Evolutionary conservation across 1,140 invertebrate genomes (phyloP).

Genomic region (Bacillus rossius): DNA sequence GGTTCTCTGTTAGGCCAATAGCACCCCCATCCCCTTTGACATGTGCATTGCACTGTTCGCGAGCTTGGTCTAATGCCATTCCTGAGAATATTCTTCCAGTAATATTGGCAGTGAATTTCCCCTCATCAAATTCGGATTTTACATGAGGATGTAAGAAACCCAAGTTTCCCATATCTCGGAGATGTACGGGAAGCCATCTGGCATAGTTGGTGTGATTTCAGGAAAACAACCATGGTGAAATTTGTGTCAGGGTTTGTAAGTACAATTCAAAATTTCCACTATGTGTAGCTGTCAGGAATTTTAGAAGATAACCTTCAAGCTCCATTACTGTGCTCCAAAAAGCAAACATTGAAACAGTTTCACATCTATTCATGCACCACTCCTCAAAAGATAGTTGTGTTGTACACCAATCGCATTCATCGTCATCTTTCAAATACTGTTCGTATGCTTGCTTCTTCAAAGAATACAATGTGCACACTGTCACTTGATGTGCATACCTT

Average conservation of each 20-base stretch:
- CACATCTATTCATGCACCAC: constrained; percentile 1
- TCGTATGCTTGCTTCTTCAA: constrained; percentile 4
- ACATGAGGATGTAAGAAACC: not conserved
- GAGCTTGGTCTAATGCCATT: constrained; percentile 21
- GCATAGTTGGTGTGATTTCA: constrained; percentile 17
- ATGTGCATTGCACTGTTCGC: constrained; percentile 22
- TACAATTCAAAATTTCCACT: constrained; percentile 3
- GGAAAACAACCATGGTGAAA: constrained; percentile 19
- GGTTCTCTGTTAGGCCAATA: constrained; percentile 12
- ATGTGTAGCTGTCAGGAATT: not conserved
- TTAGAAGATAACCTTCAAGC: constrained; percentile 8
- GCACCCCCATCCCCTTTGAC: constrained; percentile 18
- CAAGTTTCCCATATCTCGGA: constrained; percentile 9
- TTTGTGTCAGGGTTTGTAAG: not conserved
- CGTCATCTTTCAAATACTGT: constrained; percentile 5
- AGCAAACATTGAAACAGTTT: not conserved
- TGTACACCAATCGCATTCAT: not conserved
- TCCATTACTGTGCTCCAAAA: constrained; percentile 3
- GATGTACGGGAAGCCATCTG: constrained; percentile 13
- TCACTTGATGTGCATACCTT: constrained; percentile 4
- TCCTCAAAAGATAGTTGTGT: constrained; percentile 1
- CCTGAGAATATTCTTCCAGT: constrained; percentile 16
- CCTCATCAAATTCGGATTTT: constrained; percentile 5
- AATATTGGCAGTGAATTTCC: constrained; percentile 15
- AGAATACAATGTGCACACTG: not conserved